phyloP scores from a whole-genome alignment of 2,113 vertebrate species.

The Apteryx mantelli region DNA sequence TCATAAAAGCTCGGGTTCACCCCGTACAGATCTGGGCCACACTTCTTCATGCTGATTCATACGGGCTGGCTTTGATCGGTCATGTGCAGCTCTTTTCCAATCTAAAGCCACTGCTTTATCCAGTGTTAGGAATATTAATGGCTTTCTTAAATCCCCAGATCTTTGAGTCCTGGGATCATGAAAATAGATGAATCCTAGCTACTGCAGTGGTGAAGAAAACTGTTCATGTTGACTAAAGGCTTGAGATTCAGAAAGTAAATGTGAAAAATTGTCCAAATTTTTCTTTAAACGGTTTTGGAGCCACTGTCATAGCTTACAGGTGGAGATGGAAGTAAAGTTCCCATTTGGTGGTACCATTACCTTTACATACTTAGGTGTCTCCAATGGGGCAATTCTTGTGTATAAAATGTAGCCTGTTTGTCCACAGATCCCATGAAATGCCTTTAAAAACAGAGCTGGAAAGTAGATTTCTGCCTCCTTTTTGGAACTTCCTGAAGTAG shows the following conservation, averaged over 20 bases:
- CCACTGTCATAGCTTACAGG: too few species aligned
- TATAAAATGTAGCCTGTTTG: neutral
- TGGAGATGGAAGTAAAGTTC: too few species aligned
- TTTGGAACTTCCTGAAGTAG: rapidly evolving
- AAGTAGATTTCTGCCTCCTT: neutral
- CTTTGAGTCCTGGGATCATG: neutral
- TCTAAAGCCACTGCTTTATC: neutral
- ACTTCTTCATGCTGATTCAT: neutral
- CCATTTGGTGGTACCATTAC: rapidly evolving
- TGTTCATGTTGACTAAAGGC: neutral
- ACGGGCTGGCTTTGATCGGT: neutral
- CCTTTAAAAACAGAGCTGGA: neutral
- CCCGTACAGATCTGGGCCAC: neutral
- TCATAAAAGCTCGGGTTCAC: neutral
- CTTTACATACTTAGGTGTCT: neutral
- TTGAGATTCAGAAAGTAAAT: neutral
- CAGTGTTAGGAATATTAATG: neutral
- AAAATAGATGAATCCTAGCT: too few species aligned
- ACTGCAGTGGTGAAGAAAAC: too few species aligned
- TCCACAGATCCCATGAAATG: neutral
- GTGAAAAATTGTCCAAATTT: neutral
- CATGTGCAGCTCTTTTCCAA: neutral
- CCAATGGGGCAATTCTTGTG: neutral
- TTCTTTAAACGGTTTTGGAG: neutral
- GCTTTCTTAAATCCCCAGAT: neutral